phyloP scores from a whole-genome alignment of 1,140 invertebrate species.

The Drosophila lini region DNA sequence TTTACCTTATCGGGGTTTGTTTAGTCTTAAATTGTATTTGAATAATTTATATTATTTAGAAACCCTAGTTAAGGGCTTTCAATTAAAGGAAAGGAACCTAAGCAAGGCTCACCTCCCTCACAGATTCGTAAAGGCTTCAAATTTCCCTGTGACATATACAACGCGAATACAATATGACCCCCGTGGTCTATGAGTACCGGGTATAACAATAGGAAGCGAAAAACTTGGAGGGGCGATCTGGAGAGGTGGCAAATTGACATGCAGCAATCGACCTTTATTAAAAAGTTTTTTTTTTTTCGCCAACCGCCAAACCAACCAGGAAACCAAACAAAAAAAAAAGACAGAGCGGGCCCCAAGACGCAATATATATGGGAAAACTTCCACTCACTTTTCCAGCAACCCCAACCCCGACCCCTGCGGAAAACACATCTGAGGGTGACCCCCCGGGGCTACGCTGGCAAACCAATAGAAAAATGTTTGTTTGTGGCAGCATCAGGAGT shows the following conservation, averaged over 20 bases:
- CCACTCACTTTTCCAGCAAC: constrained; percentile 17
- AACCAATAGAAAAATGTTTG: constrained; percentile 79
- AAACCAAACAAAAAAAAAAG: constrained; percentile 14
- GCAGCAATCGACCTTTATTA: constrained; percentile 83
- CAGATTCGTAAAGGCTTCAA: background rate
- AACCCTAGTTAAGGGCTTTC: background rate
- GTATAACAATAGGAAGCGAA: background rate
- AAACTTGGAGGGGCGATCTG: constrained; percentile 19
- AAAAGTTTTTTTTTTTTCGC: constrained; percentile 72
- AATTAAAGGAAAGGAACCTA: background rate
- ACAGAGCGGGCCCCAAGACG: constrained; percentile 64
- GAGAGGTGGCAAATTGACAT: constrained; percentile 74
- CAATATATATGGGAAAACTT: constrained; percentile 65
- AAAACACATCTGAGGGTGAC: constrained; percentile 35
- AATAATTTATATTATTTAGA: too few relatives aligned
- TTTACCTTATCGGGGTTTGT: too few relatives aligned
- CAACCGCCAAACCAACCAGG: constrained; percentile 24
- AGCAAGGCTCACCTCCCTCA: background rate
- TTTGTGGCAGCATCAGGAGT: constrained; percentile 57
- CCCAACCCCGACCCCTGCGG: background rate
- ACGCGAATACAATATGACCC: background rate
- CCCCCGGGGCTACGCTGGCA: constrained; percentile 43
- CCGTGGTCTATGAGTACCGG: background rate
- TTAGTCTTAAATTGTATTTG: too few relatives aligned
- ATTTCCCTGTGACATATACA: background rate